Conservation (phyloP, 2,113 vertebrate genomes). For the Bungarus multicinctus region DNA sequence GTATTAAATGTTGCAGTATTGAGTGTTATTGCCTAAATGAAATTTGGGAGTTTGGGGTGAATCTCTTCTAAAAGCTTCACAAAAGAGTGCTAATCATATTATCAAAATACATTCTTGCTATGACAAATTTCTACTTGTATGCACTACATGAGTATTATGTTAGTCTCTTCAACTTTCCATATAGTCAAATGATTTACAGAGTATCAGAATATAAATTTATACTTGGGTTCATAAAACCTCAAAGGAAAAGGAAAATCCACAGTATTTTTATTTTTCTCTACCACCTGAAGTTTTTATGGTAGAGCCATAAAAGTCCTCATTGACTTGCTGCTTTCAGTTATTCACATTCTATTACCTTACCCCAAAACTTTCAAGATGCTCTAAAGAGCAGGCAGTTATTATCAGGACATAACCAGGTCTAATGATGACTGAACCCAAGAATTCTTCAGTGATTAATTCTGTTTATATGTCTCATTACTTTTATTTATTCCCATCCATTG, state of each 20-base stretch:
- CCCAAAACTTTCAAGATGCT: not conserved
- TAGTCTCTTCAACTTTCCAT: not conserved
- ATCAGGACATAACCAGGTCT: not conserved
- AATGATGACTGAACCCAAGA: not conserved
- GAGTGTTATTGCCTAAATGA: not conserved
- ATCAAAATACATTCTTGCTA: not conserved
- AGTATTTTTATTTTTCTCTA: not conserved
- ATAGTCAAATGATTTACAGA: not conserved
- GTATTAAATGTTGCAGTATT: too few species aligned
- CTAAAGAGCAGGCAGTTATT: not conserved
- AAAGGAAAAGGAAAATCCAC: not conserved
- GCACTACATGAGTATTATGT: not conserved
- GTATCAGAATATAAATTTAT: not conserved
- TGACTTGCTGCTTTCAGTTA: not conserved
- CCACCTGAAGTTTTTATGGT: not conserved
- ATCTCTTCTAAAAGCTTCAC: not conserved
- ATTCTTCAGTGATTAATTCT: not conserved
- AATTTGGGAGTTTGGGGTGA: not conserved
- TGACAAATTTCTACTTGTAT: not conserved
- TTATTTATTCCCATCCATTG: not conserved
- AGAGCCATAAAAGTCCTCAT: not conserved
- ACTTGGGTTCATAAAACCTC: not conserved
- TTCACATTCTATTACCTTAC: not conserved
- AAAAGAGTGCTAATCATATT: not conserved
- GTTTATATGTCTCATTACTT: not conserved